Evolutionary conservation across 1,140 invertebrate genomes (phyloP).

Genomic region (Proctacanthus coquilletti): DNA sequence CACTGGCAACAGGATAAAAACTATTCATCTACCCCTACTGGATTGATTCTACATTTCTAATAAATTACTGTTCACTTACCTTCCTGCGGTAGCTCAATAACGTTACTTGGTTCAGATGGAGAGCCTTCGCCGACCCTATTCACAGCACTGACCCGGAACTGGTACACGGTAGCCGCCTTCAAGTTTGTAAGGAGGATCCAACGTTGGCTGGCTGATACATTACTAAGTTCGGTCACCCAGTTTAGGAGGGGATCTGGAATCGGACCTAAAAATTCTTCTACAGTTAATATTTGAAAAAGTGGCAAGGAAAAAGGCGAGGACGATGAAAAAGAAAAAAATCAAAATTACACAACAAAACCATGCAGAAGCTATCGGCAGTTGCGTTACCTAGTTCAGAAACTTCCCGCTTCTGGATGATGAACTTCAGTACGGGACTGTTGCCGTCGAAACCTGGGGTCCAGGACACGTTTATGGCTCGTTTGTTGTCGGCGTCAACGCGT

Average conservation of each 20-base stretch:
- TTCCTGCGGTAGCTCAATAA: constrained; percentile 82
- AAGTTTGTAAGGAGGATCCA: constrained; percentile 71
- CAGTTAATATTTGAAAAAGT: constrained; percentile 8
- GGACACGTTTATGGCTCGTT: constrained; percentile 66
- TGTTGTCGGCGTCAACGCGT: constrained; percentile 39
- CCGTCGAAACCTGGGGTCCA: constrained; percentile 96
- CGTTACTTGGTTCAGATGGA: constrained; percentile 71
- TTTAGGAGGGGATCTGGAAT: constrained; percentile 64
- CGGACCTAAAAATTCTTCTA: constrained; percentile 46
- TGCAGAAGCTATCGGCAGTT: constrained; percentile 7
- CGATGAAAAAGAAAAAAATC: constrained; percentile 4
- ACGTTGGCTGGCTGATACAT: constrained; percentile 62
- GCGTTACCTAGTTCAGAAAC: constrained; percentile 64
- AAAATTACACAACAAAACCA: constrained; percentile 7
- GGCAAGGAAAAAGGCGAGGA: not conserved
- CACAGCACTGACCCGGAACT: constrained; percentile 88
- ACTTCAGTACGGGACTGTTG: constrained; percentile 87
- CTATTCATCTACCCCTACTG: too few species aligned
- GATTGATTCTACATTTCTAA: too few species aligned
- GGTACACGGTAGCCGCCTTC: constrained; percentile 87
- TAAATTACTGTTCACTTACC: too few species aligned
- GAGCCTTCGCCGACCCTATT: constrained; percentile 91
- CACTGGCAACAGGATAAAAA: too few species aligned
- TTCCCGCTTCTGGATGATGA: constrained; percentile 79
- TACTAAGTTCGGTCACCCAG: constrained; percentile 79